Conservation (phyloP, 2,888 invertebrate species). For the Cephonodes hylas region DNA sequence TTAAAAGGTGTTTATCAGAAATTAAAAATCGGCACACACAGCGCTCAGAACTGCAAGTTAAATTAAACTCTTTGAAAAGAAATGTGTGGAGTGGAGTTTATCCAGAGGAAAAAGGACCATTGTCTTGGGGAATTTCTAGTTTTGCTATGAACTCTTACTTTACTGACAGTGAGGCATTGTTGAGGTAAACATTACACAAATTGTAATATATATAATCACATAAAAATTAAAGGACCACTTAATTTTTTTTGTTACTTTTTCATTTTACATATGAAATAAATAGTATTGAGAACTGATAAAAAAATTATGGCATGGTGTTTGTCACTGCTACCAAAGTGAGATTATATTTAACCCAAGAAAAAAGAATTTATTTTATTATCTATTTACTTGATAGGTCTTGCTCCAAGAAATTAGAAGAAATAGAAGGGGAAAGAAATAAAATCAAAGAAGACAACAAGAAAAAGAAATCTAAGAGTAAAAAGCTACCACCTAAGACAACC, state of each 20-base stretch:
- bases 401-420: slow-evolving; percentile 82
- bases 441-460: slow-evolving; percentile 71
- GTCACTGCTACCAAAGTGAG: too few relatives aligned
- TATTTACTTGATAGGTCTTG: slow-evolving; percentile 78
- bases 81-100: slow-evolving; percentile 87
- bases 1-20: slow-evolving; percentile 64
- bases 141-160: slow-evolving; percentile 79
- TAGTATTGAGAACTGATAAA: too few relatives aligned
- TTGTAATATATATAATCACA: not conserved
- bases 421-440: slow-evolving; percentile 67
- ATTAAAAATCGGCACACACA: slow-evolving; percentile 67
- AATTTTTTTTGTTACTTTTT: too few relatives aligned
- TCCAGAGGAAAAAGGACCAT: slow-evolving; percentile 76
- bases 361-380: not conserved
- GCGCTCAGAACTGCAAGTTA: slow-evolving; percentile 84
- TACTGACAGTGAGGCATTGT: slow-evolving; percentile 80
- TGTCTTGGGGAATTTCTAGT: slow-evolving; percentile 85
- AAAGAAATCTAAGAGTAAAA: slow-evolving; percentile 72
- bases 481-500: slow-evolving; percentile 67
- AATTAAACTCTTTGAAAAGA: slow-evolving; percentile 84
- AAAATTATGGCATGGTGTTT: too few relatives aligned
- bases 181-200: slow-evolving; percentile 61
- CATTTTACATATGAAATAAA: too few relatives aligned
- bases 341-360: not conserved
- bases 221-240: too few relatives aligned